These are phyloP conservation scores for Megalonaias nervosa DNA, from an alignment of 1,140 invertebrate species.

Conservation along the genomic window DNA sequence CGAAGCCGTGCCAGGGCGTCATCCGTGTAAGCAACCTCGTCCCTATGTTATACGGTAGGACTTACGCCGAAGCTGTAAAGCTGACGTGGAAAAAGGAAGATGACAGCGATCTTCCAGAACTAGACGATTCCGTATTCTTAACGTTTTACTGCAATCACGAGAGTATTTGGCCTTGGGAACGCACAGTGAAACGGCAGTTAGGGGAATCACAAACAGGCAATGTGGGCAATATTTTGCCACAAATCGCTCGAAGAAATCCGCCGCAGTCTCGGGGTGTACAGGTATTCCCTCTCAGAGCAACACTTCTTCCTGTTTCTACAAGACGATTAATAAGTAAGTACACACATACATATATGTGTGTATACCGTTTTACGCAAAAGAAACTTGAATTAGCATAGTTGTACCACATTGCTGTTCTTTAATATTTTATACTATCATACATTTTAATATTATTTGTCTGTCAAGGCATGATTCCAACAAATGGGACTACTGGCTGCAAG, in stretches of 20 bases:
- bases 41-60: constrained; percentile 27
- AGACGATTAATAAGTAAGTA: not conserved
- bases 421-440: no score
- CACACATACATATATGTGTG: not conserved
- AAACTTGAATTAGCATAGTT: no score
- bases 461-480: no score
- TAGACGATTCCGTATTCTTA: constrained; percentile 8
- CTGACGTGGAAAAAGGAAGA: constrained; percentile 15
- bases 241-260: constrained; percentile 2
- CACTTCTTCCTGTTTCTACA: not conserved
- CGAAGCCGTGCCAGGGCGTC: constrained; percentile 25
- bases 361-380: not conserved
- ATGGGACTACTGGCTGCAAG: no score
- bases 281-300: constrained; percentile 2
- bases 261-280: not conserved
- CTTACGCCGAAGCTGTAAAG: constrained; percentile 34
- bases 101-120: constrained; percentile 23
- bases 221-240: not conserved
- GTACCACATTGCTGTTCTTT: no score
- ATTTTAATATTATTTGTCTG: no score
- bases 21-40: constrained; percentile 18
- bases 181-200: no score
- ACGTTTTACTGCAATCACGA: constrained; percentile 38
- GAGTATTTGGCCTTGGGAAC: constrained; percentile 30
- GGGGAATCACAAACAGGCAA: constrained; percentile 4